Evolutionary conservation across 2,113 vertebrate species (phyloP), one percentile per base, ranked within the genome.

Genomic region (Podilymbus podiceps): DNA sequence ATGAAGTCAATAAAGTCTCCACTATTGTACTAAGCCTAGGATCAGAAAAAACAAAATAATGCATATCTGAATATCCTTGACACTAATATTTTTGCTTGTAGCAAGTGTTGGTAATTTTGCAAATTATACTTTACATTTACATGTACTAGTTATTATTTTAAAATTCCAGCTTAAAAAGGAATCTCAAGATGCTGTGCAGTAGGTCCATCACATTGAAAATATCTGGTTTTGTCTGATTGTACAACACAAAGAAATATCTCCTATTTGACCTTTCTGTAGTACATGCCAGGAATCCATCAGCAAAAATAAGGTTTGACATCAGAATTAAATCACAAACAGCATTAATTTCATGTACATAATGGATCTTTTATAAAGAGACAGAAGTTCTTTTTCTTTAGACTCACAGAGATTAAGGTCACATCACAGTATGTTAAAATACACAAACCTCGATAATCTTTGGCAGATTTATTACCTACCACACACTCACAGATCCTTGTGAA

Each of bases 401-500:
- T 96, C 95, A 83, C 50, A 50, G 74, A 96, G 90, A 97, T 96
- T 96, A 97, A 95, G 88, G 83, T 94, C 89, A 96, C 42, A 93
- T 97, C 86, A 80, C 60, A 94, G 79, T 88, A 95, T 93, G 88
- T 82, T 96, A 97, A 96, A 97, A 96, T 92, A 85, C 85, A 97
- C 94, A 97, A 96, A 93, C 35, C 44, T 95, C 62, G 9, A 92
- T 96, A 93, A 97, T 96, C 77, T 97, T 96, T 96, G 92, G 81
- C 74, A 96, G 95, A 96, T 93, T 97, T 97, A 94, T 87, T 95
- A 90, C 93, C 95, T 97, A 96, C 69, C 88, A 68, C 63, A 96
- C 81, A 96, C 67, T 91, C 50, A 83, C 63, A 97, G 60, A 62
- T 85, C 47, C 72, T n/a, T 79, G 62, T 66, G 94, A 96, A 95